Evolutionary conservation across 2,888 invertebrate genomes (phyloP), one percentile per base, ranked within the genome.

Genomic region (Cheiracanthium punctorium): DNA sequence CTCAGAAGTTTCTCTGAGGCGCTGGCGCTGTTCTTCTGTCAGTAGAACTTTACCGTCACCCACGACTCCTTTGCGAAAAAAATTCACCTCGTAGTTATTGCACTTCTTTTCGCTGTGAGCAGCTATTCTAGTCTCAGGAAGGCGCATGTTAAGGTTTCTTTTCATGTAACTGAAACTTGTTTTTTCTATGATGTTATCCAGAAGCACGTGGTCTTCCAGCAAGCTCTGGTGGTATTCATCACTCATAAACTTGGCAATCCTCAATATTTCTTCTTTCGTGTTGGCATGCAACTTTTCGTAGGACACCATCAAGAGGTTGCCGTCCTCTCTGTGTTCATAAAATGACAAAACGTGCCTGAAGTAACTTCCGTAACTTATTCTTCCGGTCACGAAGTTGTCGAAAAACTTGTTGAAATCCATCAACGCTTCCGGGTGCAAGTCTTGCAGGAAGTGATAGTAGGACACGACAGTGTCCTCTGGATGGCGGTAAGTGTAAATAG

Each of bases 391-490:
- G n/a, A 72, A 84, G 1, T 37, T 12, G 17, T 84, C 73, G 29
- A 79, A 79, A 10, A 48, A 43, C 5, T 67, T 29, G 2, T 84
- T 65, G 7, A 84, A 79, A 24, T 67, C 43, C 0, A 81, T 12
- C 0, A 12, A 1, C 4, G 12, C 4, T n/a, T 64, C 41, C 2
- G 28, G 0, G 4, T 29, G 8, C 0, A 70, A 14, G 29, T 73
- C 30, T 24, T 64, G 17, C 0, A 64, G 17, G 88, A 91, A 92
- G 87, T 91, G 91, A 89, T 90, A 92, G 80, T 90, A 92, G 0
- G 92, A 92, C 2, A 92, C 91, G 2, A 90, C 90, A 2, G 91
- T 91, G 89, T 92, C 92, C 88, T 91, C 92, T 0, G 92, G 92
- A 82, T 92, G 92, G 67, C 92, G 90, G 20, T 91, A 91, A 37